Conservation (phyloP, 2,888 invertebrate genomes). For the Kuschelorhynchus macadamiae region DNA sequence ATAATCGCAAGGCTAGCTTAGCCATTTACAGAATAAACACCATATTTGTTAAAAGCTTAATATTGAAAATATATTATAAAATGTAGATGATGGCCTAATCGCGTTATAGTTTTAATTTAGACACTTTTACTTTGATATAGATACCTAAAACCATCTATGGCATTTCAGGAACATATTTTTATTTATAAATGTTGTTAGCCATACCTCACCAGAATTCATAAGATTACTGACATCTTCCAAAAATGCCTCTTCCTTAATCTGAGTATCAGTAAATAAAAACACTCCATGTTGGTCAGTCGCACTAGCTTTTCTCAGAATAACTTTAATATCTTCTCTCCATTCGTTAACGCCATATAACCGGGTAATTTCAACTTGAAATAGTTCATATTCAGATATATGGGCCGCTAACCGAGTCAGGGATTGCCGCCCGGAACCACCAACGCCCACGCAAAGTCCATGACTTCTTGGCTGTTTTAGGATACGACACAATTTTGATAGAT, state of each 20-base stretch:
- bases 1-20: too few relatives aligned
- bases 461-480: slow-evolving; percentile 93
- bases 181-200: too few relatives aligned
- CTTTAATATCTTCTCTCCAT: slow-evolving; percentile 93
- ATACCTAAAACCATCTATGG: too few relatives aligned
- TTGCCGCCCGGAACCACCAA: slow-evolving; percentile 94
- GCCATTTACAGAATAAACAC: too few relatives aligned
- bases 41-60: too few relatives aligned
- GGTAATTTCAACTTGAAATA: slow-evolving; percentile 93
- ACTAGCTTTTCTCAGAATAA: slow-evolving; percentile 83
- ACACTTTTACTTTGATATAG: too few relatives aligned
- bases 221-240: slow-evolving; percentile 94
- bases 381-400: slow-evolving; percentile 94
- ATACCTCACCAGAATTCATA: slow-evolving; percentile 88
- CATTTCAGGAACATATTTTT: too few relatives aligned
- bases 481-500: slow-evolving; percentile 90
- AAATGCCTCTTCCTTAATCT: slow-evolving; percentile 94
- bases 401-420: slow-evolving; percentile 90
- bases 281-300: slow-evolving; percentile 89
- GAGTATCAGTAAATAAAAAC: slow-evolving; percentile 92
- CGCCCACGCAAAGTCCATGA: slow-evolving; percentile 85
- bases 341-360: slow-evolving; percentile 86
- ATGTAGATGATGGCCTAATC: too few relatives aligned
- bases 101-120: too few relatives aligned
- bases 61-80: too few relatives aligned